Evolutionary conservation across 2,888 invertebrate species (phyloP), one percentile per base, ranked within the genome.

Genomic region (Tetranychus truncatus): DNA sequence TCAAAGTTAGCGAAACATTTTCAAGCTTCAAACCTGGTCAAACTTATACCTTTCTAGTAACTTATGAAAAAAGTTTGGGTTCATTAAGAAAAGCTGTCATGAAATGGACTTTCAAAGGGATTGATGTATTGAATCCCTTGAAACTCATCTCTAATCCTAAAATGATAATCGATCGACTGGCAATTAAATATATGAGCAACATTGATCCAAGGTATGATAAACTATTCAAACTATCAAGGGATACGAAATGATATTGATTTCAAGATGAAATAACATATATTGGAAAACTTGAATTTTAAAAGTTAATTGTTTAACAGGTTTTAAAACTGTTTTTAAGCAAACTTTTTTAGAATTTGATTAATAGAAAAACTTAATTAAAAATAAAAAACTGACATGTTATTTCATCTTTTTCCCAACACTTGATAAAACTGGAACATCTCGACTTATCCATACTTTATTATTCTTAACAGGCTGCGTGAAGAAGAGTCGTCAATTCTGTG

Each of bases 141-240:
- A 34, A 72, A 15, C 45, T 45, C 18, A 24, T 72, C 15, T 24
- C 20, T 24, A n/a, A 3, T 34, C 45, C 72, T 34, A 72, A 72
- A 44, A 18, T 72, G 44, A 45, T 20, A 34, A 45, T 72, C 8
- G 72, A 44, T 45, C 20, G n/a, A 15, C 7, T 72, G 15, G 44
- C 20, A 6, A 46, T 72, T 1, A 34, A 45, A 15, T 72, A 72
- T 45, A 45, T 72, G 72, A 72, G 72, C 44, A 72, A 72, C 45
- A 72, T 72, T 45, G 18, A 45, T n/a, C 72, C 72, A 18, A 44
- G 34, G 44, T 44, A 67, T 15, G 24, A 67, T 20, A 8, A 24
- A 67, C 20, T n/a, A n/a, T n/a, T n/a, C n/a, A n/a, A n/a, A n/a
- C n/a, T n/a, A n/a, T n/a, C n/a, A n/a, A n/a, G n/a, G n/a, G n/a